A percentile compares a stretch with the other conserved stretches of the same genome.
Evolutionary conservation across 1,140 invertebrate genomes (phyloP).

Genomic region (Megalonaias nervosa): DNA sequence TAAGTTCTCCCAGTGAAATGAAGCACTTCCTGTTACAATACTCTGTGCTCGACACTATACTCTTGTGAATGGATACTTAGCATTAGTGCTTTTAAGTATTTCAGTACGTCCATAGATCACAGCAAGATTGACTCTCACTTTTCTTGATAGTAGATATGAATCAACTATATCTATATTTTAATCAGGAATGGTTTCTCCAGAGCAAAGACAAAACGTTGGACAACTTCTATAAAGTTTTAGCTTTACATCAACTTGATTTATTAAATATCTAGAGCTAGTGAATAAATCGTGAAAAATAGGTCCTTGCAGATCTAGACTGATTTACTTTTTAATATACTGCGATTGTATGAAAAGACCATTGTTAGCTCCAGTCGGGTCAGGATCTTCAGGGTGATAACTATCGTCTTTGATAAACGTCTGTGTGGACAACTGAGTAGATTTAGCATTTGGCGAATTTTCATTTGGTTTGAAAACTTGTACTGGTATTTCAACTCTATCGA

Average conservation of each 20-base stretch:
- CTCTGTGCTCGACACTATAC: slow-evolving; percentile 12
- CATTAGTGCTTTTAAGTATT: slow-evolving; percentile 16
- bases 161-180: slow-evolving; percentile 21
- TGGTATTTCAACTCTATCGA: too few relatives aligned
- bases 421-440: neutral
- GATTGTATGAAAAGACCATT: neutral
- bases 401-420: neutral
- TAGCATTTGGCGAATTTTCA: too few relatives aligned
- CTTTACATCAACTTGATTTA: slow-evolving; percentile 17
- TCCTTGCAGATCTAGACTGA: neutral
- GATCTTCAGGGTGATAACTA: neutral
- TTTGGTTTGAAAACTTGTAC: too few relatives aligned
- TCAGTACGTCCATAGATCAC: slow-evolving; percentile 17
- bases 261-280: neutral
- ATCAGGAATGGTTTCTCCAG: neutral
- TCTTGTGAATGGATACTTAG: slow-evolving; percentile 20
- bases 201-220: neutral
- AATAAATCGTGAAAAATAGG: slow-evolving; percentile 17
- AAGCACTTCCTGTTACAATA: slow-evolving; percentile 9
- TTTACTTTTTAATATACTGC: neutral
- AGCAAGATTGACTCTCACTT: slow-evolving; percentile 12
- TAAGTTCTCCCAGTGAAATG: slow-evolving; percentile 18
- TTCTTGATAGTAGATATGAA: slow-evolving; percentile 13
- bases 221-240: slow-evolving; percentile 7
- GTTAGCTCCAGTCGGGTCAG: neutral